These are phyloP conservation scores for Lepeophtheirus nordmannii DNA, from an alignment of 2,888 invertebrate genomes.

Conservation along the genomic window DNA sequence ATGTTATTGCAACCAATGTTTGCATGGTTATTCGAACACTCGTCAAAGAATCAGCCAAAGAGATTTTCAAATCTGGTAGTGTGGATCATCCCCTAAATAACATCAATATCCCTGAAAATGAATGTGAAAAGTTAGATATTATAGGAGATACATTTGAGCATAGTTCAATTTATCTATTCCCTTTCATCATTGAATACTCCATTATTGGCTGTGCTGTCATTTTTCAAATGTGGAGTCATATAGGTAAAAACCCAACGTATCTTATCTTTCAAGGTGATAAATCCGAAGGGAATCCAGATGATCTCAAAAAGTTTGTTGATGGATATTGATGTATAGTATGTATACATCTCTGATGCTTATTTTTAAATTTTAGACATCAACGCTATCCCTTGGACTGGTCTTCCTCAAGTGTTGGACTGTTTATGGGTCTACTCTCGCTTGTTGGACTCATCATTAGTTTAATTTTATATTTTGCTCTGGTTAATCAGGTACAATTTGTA, in stretches of 20 bases:
- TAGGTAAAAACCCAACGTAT: constrained; percentile 1
- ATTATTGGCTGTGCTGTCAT: constrained; percentile 8
- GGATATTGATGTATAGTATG: no score
- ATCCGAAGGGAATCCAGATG: neutral
- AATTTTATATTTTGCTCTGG: constrained; percentile 14
- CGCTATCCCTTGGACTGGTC: constrained; percentile 15
- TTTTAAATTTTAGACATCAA: neutral
- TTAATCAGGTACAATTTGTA: constrained; percentile 4
- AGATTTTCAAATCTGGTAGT: neutral
- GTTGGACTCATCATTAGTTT: constrained; percentile 10
- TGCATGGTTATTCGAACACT: constrained; percentile 92
- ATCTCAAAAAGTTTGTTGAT: no score
- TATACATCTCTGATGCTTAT: no score
- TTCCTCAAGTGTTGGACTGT: constrained; percentile 14
- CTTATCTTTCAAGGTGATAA: neutral
- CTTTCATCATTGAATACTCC: constrained; percentile 18
- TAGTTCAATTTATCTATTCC: constrained; percentile 11
- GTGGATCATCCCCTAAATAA: neutral
- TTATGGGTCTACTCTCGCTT: constrained; percentile 13
- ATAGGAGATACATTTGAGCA: constrained; percentile 14
- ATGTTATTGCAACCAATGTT: constrained; percentile 88
- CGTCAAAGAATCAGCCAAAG: constrained; percentile 47
- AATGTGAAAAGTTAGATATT: neutral
- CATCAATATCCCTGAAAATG: neutral
- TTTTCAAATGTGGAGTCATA: constrained; percentile 7